Base-by-base conservation (phyloP, 2,888 invertebrate species). In the Oegoconia quadripuncta region DNA sequence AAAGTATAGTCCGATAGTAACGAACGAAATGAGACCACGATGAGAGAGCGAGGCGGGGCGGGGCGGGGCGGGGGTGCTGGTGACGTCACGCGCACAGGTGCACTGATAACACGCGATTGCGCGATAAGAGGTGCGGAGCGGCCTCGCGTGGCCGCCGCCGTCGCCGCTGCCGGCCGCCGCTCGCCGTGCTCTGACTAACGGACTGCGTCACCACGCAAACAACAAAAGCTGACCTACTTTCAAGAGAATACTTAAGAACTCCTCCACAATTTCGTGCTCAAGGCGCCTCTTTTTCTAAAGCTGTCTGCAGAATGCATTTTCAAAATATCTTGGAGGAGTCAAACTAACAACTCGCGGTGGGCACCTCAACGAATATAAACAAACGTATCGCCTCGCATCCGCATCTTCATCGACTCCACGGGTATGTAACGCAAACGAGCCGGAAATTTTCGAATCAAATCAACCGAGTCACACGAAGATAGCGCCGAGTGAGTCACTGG, bases 1-100 rank as follows among this genome's bases (percentile, higher is more conserved):
- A n/a, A n/a, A n/a, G n/a, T n/a, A n/a, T n/a, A n/a, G n/a, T n/a
- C n/a, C n/a, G n/a, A n/a, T n/a, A n/a, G n/a, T n/a, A n/a, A n/a
- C n/a, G n/a, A n/a, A n/a, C n/a, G n/a, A n/a, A n/a, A n/a, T n/a
- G n/a, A n/a, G n/a, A n/a, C n/a, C n/a, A n/a, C n/a, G n/a, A n/a
- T n/a, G n/a, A n/a, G n/a, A n/a, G n/a, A n/a, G n/a, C n/a, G 11
- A n/a, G 26, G 11, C 26, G 7, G 8, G 6, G 20, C 5, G 20
- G 20, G 5, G 20, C 20, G 20, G 20, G 20, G 5, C 5, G 20
- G 20, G 20, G 20, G 8, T 6, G 20, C 20, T 72, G n/a, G n/a
- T n/a, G 74, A 75, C 74, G 76, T 74, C 73, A 73, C 63, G n/a
- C n/a, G n/a, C n/a, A n/a, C 75, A 74, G 73, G 75, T 74, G 64